These are phyloP conservation scores for Lepidostoma basale DNA, from an alignment of 1,140 invertebrate genomes.

Conservation along the genomic window DNA sequence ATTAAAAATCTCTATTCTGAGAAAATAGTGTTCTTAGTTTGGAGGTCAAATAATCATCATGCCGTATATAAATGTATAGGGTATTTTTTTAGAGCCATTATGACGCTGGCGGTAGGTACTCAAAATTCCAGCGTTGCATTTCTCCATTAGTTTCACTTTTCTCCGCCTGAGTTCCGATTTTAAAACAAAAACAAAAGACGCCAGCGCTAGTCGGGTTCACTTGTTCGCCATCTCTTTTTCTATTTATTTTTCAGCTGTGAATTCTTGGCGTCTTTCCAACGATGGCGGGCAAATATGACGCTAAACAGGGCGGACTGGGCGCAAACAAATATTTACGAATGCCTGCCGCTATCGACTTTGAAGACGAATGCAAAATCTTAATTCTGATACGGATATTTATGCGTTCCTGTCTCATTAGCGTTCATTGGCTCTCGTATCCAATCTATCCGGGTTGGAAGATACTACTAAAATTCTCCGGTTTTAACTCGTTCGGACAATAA, in stretches of 20 bases:
- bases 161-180: no score
- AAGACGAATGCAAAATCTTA: slow-evolving; percentile 5
- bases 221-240: background rate
- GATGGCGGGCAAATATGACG: background rate
- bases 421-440: background rate
- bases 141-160: no score
- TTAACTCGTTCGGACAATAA: no score
- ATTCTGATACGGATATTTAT: slow-evolving; percentile 1
- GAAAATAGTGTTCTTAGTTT: no score
- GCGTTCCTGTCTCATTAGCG: background rate
- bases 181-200: background rate
- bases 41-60: no score
- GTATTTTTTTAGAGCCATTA: no score
- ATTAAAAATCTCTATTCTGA: no score
- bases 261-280: slow-evolving; percentile 12
- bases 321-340: background rate
- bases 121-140: no score
- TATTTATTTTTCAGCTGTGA: background rate
- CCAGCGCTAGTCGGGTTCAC: background rate
- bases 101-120: no score
- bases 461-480: no score
- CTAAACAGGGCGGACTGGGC: background rate
- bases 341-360: background rate
- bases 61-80: no score
- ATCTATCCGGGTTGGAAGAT: no score